Percentiles rank a stretch among this genome's conserved stretches.
phyloP scores from a whole-genome alignment of 1,140 invertebrate genomes.

The Thereuonema tuberculata region DNA sequence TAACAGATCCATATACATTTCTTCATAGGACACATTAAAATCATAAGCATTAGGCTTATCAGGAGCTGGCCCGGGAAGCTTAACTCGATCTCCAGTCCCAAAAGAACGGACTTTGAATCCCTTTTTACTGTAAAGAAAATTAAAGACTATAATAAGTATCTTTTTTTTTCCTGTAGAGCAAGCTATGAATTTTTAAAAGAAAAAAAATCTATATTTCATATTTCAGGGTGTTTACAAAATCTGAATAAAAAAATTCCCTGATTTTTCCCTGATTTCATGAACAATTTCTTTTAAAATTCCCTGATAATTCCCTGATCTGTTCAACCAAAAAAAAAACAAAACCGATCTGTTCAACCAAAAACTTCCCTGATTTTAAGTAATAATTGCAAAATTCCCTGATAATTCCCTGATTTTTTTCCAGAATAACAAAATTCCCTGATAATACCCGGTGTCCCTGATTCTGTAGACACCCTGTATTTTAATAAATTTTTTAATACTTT shows the following conservation, averaged over 20 bases:
- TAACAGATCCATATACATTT: constrained; percentile 90
- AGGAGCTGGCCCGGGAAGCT: constrained; percentile 83
- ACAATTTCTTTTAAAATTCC: no score
- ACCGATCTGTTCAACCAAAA: neutral
- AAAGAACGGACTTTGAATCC: constrained; percentile 93
- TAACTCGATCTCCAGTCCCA: constrained; percentile 95
- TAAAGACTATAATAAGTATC: constrained; percentile 8
- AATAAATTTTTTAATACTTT: no score
- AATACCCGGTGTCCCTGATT: neutral
- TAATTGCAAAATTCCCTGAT: no score
- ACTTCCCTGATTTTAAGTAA: no score
- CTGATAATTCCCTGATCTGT: no score
- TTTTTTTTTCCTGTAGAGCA: neutral
- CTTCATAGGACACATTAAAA: constrained; percentile 90
- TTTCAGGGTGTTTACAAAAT: neutral
- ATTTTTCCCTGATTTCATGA: no score
- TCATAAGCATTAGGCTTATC: constrained; percentile 97
- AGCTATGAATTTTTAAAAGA: neutral
- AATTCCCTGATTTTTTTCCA: no score
- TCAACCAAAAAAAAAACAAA: no score
- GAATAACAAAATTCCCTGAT: no score
- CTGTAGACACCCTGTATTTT: no score
- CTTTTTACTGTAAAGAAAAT: constrained; percentile 59
- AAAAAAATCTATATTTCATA: neutral
- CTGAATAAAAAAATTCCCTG: no score